Base-by-base conservation (phyloP, 2,797 vertebrate genomes). In the Cryptoprocta ferox region DNA sequence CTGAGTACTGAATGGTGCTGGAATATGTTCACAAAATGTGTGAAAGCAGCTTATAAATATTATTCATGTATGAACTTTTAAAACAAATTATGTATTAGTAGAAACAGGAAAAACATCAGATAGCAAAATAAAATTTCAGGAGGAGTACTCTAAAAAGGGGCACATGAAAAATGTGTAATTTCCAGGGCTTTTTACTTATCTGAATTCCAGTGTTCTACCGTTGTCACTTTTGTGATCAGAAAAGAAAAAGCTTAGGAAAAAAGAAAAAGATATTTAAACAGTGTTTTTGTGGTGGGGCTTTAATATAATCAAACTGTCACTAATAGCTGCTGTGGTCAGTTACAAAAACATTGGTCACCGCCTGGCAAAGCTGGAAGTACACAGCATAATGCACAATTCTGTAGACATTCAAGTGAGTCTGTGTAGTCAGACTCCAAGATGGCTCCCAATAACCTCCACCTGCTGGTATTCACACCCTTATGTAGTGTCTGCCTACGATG, bases 161-260 rank as follows among this genome's bases (percentile, higher is more conserved):
- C 80, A 95, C 11, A 63, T 48, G 15, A n/a, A 84, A 59, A 61
- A 82, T 88, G 63, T 42, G 87, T 95, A 84, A 80, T 88, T 93
- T 63, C 30, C 28, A 89, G 83, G 48, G 61, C n/a, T 84, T 84
- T 97, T 88, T 84, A 66, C n/a, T 91, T 88, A 89, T 76, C 37
- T 84, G 18, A 79, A 88, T 85, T 80, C 30, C 5, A 84, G 21
- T 73, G 61, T 90, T 90, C 21, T 84, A 70, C 28, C 18, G 70
- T 48, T 48, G 30, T 80, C 87, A 94, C 68, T 93, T 89, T 53
- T 71, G 35, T 89, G 95, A 95, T 53, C 39, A 90, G 65, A 50
- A 56, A 15, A 32, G 28, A 75, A 73, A 65, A 94, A 65, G 10
- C 4, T 82, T 80, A 82, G 63, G 83, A 19, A 96, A 95, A 91